Evolutionary conservation across 2,888 invertebrate species (phyloP).

Genomic region (Drymonia ruficornis): DNA sequence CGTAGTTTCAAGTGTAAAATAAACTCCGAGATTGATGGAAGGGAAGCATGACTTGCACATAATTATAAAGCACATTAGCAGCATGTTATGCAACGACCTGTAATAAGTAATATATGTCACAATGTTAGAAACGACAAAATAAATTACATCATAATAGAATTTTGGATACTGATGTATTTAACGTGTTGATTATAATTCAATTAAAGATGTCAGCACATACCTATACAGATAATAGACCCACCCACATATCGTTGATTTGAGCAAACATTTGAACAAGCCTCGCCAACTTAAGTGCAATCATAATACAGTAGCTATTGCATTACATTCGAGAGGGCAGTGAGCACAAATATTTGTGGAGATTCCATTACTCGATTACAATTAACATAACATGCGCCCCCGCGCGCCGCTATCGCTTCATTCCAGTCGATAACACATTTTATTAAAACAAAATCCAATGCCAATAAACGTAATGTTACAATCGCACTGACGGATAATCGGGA

Average conservation of each 20-base stretch:
- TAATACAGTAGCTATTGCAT: background rate
- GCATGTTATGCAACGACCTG: no score
- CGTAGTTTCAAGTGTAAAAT: conserved; percentile 28
- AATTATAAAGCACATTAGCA: no score
- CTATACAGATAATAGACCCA: background rate
- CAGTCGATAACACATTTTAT: conserved; percentile 14
- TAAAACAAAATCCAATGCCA: conserved; percentile 37
- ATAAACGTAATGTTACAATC: conserved; percentile 32
- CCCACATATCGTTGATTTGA: background rate
- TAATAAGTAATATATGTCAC: no score
- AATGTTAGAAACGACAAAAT: no score
- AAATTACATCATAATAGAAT: no score
- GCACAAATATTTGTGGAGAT: background rate
- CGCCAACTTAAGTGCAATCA: background rate
- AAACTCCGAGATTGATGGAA: conserved; percentile 22
- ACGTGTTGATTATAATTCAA: no score
- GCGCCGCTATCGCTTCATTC: conserved; percentile 12
- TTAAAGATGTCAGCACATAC: no score
- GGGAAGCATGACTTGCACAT: conserved; percentile 11
- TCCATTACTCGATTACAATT: background rate
- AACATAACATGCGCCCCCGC: background rate
- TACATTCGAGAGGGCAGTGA: background rate
- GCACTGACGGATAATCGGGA: conserved; percentile 36
- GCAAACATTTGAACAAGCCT: background rate
- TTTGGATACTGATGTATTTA: no score